Evolutionary conservation across 2,113 vertebrate genomes (phyloP), one percentile per base, ranked within the genome.

Genomic region (Canis aureus): DNA sequence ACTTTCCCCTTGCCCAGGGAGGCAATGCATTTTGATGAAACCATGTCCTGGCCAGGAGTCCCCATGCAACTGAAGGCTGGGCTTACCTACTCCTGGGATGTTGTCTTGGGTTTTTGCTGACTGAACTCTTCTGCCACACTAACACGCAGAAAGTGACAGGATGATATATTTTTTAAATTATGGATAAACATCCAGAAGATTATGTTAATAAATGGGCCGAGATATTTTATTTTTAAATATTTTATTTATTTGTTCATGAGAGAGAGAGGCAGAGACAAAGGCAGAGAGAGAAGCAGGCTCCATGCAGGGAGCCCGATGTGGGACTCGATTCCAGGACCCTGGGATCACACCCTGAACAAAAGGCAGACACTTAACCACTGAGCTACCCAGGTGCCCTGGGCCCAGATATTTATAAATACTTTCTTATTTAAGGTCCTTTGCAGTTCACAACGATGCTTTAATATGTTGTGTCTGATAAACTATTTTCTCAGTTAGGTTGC

Each of bases 401-500:
- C 5, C 66, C 15, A 66, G 49, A 8, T 15, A 53, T 81, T 85
- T 89, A 67, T 23, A 57, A 87, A 73, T 64, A 43, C 5, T 80
- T 88, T 23, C 69, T 91, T 74, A 74, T 32, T 78, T 80, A 84
- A 91, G 13, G 29, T 35, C 25, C 15, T 96, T 87, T 59, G 29
- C 6, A 87, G 53, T 64, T 88, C 59, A 59, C 35, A 94, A 11
- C 80, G 1, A 35, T 83, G 38, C 43, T 76, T 92, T 67, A 60
- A 53, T 35, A 79, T n/a, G 13, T 59, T 53, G 71, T 84, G 38
- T 51, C 17, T 89, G 69, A 51, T 55, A 12, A 86, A 80, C 17
- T 16, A 2, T 51, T 79, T 98, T 87, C 62, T 96, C 67, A 51
- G 62, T 38, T 78, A 32, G 23, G 87, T 74, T 55, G 66, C 67